Evolutionary conservation across 2,113 vertebrate genomes (phyloP).

Genomic region (Syngnathus typhle): DNA sequence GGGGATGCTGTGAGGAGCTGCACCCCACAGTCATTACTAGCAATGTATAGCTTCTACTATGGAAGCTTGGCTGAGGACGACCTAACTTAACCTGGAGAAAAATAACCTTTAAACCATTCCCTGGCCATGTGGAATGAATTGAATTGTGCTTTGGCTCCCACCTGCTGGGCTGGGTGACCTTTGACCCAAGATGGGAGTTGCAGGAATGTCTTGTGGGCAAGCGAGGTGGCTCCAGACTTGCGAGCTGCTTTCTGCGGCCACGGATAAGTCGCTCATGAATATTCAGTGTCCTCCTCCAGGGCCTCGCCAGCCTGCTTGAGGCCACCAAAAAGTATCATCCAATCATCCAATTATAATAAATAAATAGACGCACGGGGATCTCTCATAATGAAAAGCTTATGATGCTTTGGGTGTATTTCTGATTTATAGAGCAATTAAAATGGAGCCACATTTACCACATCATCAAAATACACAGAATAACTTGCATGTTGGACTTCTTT

Average conservation of each 20-base stretch:
- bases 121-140: conserved; percentile 47
- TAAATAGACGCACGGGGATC: too few species aligned
- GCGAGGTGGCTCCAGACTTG: neutral
- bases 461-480: neutral
- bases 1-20: too few species aligned
- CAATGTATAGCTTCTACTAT: too few species aligned
- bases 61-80: too few species aligned
- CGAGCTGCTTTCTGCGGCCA: conserved; percentile 55
- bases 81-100: conserved; percentile 7
- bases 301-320: too few species aligned
- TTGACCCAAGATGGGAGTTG: conserved; percentile 44
- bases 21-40: too few species aligned
- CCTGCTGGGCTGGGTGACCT: conserved; percentile 46
- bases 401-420: too few species aligned
- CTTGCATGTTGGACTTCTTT: too few species aligned
- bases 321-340: neutral
- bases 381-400: too few species aligned
- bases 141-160: conserved; percentile 44
- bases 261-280: conserved; percentile 62
- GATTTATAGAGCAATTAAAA: too few species aligned
- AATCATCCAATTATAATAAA: too few species aligned
- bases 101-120: conserved; percentile 27
- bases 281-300: conserved; percentile 44
- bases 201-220: conserved; percentile 23
- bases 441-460: neutral